Evolutionary conservation across 2,888 invertebrate species (phyloP).

Genomic region (Bimastos eiseni): DNA sequence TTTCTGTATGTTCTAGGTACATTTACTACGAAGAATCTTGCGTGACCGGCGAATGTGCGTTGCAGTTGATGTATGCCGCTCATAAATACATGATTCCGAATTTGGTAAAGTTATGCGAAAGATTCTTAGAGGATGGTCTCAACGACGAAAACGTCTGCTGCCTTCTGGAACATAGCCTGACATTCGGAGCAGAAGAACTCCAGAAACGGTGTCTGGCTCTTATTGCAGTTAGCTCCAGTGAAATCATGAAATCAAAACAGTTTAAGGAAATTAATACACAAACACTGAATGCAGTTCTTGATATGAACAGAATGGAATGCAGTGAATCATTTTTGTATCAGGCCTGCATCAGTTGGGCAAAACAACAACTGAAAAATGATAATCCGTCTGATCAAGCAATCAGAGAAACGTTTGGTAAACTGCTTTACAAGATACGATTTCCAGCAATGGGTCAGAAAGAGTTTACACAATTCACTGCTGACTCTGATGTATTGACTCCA

Average conservation of each 20-base stretch:
- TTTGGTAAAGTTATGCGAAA: slow-evolving; percentile 44
- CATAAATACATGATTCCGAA: slow-evolving; percentile 45
- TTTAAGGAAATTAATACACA: neutral
- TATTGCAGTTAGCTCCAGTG: slow-evolving; percentile 33
- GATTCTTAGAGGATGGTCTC: slow-evolving; percentile 43
- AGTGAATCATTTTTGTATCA: neutral
- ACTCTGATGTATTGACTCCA: too few species aligned
- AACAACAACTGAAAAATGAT: neutral
- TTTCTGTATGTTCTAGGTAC: too few species aligned
- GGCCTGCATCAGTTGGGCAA: neutral
- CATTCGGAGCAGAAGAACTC: slow-evolving; percentile 32
- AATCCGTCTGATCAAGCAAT: neutral
- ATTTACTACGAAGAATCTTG: slow-evolving; percentile 46
- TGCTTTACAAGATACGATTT: slow-evolving; percentile 14
- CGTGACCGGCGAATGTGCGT: slow-evolving; percentile 44
- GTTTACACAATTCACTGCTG: neutral
- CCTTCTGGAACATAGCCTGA: slow-evolving; percentile 32
- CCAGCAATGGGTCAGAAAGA: neutral
- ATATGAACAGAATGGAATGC: neutral
- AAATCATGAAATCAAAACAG: slow-evolving; percentile 24
- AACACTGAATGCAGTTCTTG: neutral
- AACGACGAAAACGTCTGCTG: slow-evolving; percentile 40
- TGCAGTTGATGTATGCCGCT: slow-evolving; percentile 46
- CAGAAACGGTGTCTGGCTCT: slow-evolving; percentile 32
- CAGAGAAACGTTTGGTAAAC: neutral